Base-by-base conservation (phyloP, 2,113 vertebrate genomes). In the Corythoichthys intestinalis region DNA sequence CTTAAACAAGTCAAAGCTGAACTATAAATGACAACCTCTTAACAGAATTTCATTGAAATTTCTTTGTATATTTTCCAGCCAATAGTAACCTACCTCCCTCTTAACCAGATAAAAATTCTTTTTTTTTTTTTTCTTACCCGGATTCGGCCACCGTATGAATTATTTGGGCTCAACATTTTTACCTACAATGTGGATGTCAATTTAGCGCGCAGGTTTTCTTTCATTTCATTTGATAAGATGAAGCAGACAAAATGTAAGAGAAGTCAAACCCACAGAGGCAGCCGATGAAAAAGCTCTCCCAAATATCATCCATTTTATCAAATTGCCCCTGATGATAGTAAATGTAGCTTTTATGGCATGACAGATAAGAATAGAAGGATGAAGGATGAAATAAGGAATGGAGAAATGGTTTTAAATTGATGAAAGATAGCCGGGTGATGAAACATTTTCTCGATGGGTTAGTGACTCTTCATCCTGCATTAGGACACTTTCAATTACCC, bases 181-280 rank as follows among this genome's bases (percentile, higher is more conserved):
- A 67, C 66, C 68, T 62, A 76, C 63, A 66, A 60, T 77, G 65
- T 73, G 76, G 64, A 80, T 66, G 78, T 86, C 82, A 78, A 83
- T 85, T 83, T 73, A 75, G 76, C 79, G 79, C 60, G 56, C 14
- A 5, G 66, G 57, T 74, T 69, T 71, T 73, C 79, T 77, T 54
- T 41, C 67, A 75, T 76, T 81, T 78, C 70, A 84, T 84, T 83
- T 65, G 73, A 83, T 91, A 81, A 82, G 64, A 67, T 4, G 1
- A 80, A 75, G 69, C 69, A 70, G 79, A 70, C 62, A 78, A 83
- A 34, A 81, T 76, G 79, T 73, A 54, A 50, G 48, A 83, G 81
- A 84, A 79, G 71, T 73, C 76, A 62, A 39, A 34, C 54, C 60
- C 64, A 47, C 58, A 68, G 65, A 75, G 56, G 58, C 41, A 74